Percentiles rank a stretch among this genome's conserved stretches.
Conservation (phyloP, 2,113 vertebrate genomes). For the Crotalus viridis region DNA sequence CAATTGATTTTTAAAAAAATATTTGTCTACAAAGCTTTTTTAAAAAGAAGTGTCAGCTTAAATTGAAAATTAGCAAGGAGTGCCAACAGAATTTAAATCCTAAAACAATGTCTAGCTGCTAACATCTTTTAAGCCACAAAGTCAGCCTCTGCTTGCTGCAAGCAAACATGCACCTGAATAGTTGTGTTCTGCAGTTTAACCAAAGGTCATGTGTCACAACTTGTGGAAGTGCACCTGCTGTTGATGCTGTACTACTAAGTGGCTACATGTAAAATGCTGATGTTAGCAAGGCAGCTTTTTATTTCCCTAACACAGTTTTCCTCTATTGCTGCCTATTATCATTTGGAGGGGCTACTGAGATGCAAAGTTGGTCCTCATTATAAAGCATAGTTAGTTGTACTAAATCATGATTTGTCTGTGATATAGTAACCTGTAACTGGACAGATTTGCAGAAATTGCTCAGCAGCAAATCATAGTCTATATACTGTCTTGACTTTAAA, state of each 20-base stretch:
- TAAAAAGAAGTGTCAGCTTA: not conserved
- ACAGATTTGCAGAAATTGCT: not conserved
- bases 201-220: not conserved
- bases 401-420: not conserved
- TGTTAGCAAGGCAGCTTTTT: not conserved
- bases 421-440: not conserved
- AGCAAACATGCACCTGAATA: constrained; percentile 14
- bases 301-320: not conserved
- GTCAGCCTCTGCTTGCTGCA: not conserved
- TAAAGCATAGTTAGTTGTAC: not conserved
- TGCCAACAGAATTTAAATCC: not conserved
- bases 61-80: not conserved
- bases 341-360: not conserved
- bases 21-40: not conserved
- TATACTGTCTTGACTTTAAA: not conserved
- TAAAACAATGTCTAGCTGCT: not conserved
- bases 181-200: not conserved
- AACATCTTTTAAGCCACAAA: constrained; percentile 4
- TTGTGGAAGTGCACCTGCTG: constrained; percentile 5
- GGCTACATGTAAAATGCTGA: not conserved
- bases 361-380: not conserved
- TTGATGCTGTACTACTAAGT: not conserved
- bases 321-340: not conserved
- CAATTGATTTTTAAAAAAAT: not conserved
- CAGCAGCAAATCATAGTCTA: not conserved